Conservation (phyloP, 1,140 invertebrate species). For the Campoletis sonorensis region DNA sequence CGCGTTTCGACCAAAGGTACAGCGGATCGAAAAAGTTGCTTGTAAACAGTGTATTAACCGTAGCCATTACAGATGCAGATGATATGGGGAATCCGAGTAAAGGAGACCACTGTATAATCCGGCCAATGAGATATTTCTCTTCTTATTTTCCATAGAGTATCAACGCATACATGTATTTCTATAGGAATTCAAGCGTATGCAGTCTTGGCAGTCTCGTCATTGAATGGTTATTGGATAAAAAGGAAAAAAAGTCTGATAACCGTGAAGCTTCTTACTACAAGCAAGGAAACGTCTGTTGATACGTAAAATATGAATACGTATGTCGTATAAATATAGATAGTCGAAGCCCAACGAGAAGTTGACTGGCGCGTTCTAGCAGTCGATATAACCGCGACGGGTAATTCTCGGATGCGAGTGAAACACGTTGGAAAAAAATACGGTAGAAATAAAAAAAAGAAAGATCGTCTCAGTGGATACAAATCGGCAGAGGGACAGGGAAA, state of each 20-base stretch:
- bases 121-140: not conserved
- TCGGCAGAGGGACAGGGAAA: not conserved
- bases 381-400: conserved; percentile 11
- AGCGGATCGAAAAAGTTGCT: not conserved
- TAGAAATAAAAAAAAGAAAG: conserved; percentile 6
- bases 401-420: not conserved
- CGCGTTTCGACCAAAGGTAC: not conserved
- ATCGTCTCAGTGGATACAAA: not conserved
- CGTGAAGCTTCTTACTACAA: not conserved
- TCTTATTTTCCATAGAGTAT: not conserved
- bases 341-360: not conserved
- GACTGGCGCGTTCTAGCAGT: not conserved
- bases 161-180: not conserved
- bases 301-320: not conserved
- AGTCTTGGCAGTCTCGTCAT: not conserved
- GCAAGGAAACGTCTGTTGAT: not conserved
- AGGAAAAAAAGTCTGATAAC: not conserved
- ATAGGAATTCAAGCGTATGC: not conserved
- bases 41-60: conserved; percentile 23
- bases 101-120: conserved; percentile 2
- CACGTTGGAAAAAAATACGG: not conserved
- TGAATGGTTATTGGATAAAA: conserved; percentile 11
- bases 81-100: conserved; percentile 7
- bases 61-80: not conserved
- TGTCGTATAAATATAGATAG: conserved; percentile 4